Evolutionary conservation across 2,888 invertebrate species (phyloP).

Genomic region (Nomada fucata): DNA sequence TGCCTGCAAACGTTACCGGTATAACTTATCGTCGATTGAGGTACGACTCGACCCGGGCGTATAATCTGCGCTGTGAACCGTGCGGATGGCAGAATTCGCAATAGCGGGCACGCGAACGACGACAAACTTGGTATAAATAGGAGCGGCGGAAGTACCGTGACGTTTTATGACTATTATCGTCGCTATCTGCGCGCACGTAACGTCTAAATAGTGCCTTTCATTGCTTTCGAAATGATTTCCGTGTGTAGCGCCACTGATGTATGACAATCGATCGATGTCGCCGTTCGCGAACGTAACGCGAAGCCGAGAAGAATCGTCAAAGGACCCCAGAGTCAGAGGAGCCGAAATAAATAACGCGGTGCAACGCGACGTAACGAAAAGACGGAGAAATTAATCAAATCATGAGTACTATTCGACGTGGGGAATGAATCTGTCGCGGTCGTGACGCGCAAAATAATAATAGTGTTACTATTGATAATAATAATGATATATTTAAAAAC

Average conservation of each 20-base stretch:
- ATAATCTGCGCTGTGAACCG: not conserved
- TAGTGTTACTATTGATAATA: conserved; percentile 24
- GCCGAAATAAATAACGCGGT: not conserved
- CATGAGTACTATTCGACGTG: conserved; percentile 35
- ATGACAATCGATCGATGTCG: conserved; percentile 62
- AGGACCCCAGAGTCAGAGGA: conserved; percentile 9
- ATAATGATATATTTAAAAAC: conserved; percentile 30
- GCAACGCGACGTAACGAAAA: not conserved
- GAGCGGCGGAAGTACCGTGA: conserved; percentile 34
- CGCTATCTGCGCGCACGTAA: conserved; percentile 42
- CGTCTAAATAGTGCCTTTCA: conserved; percentile 71
- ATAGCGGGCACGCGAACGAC: conserved; percentile 8
- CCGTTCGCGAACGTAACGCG: conserved; percentile 30
- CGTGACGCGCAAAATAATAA: conserved; percentile 22
- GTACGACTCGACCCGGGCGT: not conserved
- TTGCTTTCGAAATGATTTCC: conserved; percentile 68
- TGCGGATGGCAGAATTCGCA: conserved; percentile 3
- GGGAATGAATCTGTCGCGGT: conserved; percentile 16
- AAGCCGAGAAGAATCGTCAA: not conserved
- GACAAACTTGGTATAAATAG: conserved; percentile 39
- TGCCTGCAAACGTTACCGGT: not conserved
- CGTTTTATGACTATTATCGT: conserved; percentile 63
- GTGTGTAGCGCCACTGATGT: conserved; percentile 32
- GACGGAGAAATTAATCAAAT: conserved; percentile 18
- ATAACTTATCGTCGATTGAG: not conserved